Conservation (phyloP, 2,888 invertebrate species). For the Limnephilus marmoratus region DNA sequence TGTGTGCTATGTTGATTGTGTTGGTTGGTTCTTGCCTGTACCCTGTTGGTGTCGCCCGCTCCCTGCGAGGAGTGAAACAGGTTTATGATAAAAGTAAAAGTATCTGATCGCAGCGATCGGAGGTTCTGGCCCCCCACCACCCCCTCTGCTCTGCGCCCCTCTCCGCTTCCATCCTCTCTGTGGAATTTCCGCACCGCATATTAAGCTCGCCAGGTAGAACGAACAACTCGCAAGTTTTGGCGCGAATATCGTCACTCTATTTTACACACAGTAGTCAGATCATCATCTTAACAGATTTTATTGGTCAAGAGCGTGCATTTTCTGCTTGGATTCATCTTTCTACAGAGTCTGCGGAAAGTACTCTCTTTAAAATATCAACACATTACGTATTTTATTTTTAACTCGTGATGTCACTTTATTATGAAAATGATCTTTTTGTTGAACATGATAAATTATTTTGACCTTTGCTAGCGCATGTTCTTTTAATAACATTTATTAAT, state of each 20-base stretch:
- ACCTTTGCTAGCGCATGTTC: neutral
- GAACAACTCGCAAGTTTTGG: slow-evolving; percentile 6
- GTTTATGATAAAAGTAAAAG: slow-evolving; percentile 65
- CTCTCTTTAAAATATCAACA: too few species aligned
- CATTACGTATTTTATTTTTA: too few species aligned
- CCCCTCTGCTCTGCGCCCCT: neutral
- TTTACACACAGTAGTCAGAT: neutral
- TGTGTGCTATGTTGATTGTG: neutral
- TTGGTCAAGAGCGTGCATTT: too few species aligned
- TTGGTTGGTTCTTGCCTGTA: neutral
- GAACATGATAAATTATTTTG: neutral
- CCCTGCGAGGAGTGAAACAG: slow-evolving; percentile 54
- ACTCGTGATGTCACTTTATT: too few species aligned
- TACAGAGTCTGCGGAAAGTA: too few species aligned
- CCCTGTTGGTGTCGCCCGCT: neutral
- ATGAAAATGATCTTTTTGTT: neutral
- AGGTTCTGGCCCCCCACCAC: slow-evolving; percentile 23
- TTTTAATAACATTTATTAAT: too few species aligned
- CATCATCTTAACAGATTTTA: too few species aligned
- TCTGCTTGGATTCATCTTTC: too few species aligned
- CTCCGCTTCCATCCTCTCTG: neutral
- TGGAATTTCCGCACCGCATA: slow-evolving; percentile 41
- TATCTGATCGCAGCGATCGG: slow-evolving; percentile 46
- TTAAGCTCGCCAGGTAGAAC: neutral
- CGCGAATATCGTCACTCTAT: slow-evolving; percentile 32